These are phyloP conservation scores for Nasonovia ribisnigri DNA, from an alignment of 2,888 invertebrate genomes.

Conservation along the genomic window DNA sequence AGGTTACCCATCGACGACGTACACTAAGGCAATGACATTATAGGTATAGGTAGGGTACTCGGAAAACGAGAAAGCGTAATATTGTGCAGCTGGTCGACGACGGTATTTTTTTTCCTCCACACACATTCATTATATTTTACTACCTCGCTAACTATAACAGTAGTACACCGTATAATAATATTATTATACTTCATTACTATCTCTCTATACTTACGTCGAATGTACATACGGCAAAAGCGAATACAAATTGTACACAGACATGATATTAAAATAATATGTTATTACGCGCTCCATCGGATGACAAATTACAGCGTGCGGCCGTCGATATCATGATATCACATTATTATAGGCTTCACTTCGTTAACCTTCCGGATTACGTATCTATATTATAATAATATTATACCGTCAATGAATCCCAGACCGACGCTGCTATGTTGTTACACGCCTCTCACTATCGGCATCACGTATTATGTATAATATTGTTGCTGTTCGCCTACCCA, in stretches of 20 bases:
- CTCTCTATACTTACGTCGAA: neutral
- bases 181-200: neutral
- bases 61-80: constrained; percentile 34
- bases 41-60: neutral
- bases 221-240: neutral
- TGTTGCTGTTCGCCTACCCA: neutral
- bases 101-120: neutral
- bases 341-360: constrained; percentile 26
- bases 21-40: neutral
- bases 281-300: constrained; percentile 22
- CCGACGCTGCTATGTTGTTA: neutral
- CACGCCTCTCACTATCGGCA: neutral
- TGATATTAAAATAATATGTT: constrained; percentile 2
- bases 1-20: neutral
- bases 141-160: neutral
- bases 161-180: neutral
- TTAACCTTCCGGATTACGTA: constrained; percentile 41
- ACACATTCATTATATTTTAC: no score
- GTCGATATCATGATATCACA: neutral
- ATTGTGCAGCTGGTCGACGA: neutral
- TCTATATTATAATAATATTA: neutral
- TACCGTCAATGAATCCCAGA: neutral
- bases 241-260: neutral
- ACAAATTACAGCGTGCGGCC: constrained; percentile 32
- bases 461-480: neutral